Conservation (phyloP, 2,797 vertebrate genomes). For the Valencia hispanica region DNA sequence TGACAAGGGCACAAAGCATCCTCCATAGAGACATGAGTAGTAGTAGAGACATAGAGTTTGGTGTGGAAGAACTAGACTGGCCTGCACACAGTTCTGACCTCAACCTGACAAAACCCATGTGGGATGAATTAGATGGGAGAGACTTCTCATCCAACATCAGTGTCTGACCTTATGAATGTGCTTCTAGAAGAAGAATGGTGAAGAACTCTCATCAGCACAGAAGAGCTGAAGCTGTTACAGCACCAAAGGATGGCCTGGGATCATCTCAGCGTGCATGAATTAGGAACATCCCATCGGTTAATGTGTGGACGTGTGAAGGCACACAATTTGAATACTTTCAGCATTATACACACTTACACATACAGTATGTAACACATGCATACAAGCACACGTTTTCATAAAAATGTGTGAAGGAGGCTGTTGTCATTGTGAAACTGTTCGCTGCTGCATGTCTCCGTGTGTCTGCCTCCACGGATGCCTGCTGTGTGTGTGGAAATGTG, state of each 20-base stretch:
- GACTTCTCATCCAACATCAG: neutral
- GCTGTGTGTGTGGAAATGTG: neutral
- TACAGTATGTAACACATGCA: neutral
- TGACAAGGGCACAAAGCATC: neutral
- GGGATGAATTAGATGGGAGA: neutral
- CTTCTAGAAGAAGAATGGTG: neutral
- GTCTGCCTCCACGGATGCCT: neutral
- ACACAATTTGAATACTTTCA: neutral
- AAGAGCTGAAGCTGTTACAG: neutral
- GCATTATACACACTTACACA: neutral
- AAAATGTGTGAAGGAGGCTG: neutral
- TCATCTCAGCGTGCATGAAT: neutral
- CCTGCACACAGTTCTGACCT: too few species aligned
- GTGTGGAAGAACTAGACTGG: neutral
- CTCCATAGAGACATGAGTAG: neutral
- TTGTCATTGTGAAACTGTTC: neutral
- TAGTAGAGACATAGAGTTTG: too few species aligned
- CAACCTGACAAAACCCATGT: neutral
- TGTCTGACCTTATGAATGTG: neutral
- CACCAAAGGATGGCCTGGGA: neutral
- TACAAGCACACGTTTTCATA: neutral
- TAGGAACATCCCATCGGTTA: neutral
- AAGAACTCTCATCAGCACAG: neutral
- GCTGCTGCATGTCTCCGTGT: neutral
- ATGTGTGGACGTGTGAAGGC: neutral